Evolutionary conservation across 2,113 vertebrate species (phyloP), one percentile per base, ranked within the genome.

Genomic region (Phainopepla nitens): DNA sequence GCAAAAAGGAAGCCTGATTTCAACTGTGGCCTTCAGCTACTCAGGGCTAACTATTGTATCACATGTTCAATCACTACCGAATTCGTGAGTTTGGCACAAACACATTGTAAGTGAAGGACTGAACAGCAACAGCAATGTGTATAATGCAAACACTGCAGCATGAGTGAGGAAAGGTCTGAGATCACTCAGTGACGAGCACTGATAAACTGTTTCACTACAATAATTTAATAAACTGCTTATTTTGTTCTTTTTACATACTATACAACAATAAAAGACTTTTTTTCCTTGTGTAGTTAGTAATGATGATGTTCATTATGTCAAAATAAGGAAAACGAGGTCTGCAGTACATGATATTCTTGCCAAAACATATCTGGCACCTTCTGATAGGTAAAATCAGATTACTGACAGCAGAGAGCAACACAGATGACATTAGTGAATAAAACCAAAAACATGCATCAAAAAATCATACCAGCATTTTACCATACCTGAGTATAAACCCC

Each of bases 21-120:
- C 15, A 45, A 1, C 45, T 16, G 24, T 9, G 31, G n/a, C 47
- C 11, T 66, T 25, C 36, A 56, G 36, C 12, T 47, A 45, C 33
- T 53, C n/a, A 66, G 31, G 9, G 13, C 54, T 57, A 51, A 42
- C 31, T 35, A 45, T 1, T 21, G 9, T 3, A 57, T 36, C n/a
- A 42, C 1, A 0, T 0, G 0, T 33, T 61, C 21, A 24, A 1
- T 24, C 33, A 42, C 13, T 29, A 23, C 47, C 10, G 20, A 17
- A 79, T 41, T 75, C 1, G 1, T 12, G 11, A 49, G 21, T 22
- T 50, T 56, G 62, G 29, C 54, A 77, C 27, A 77, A 68, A 90
- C 14, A 65, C 9, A 18, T 18, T 11, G 23, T 5, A 2, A 72
- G 20, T 58, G 53, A 42, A 60, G 7, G 39, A 78, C 4, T 60